These are phyloP conservation scores for Heteromurus nitidus DNA, from an alignment of 2,888 invertebrate genomes.

Conservation along the genomic window DNA sequence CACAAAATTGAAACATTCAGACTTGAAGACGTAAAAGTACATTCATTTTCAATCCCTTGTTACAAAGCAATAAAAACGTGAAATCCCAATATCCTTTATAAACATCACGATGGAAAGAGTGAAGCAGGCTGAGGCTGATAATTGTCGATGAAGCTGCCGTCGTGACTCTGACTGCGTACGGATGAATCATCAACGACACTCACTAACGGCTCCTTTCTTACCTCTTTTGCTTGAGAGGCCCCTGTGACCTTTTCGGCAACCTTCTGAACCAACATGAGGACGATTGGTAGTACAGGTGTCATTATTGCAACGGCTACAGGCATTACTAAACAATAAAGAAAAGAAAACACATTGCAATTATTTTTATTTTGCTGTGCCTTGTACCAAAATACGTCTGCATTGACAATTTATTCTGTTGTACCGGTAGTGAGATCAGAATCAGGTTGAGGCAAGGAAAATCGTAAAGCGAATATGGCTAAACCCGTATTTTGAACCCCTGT, in stretches of 20 bases:
- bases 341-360: background rate
- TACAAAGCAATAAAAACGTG: no score
- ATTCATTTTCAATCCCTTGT: no score
- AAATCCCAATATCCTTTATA: no score
- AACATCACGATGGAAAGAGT: conserved; percentile 16
- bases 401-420: conserved; percentile 74
- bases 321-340: conserved; percentile 80
- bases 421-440: conserved; percentile 91
- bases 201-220: conserved; percentile 29
- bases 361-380: no score
- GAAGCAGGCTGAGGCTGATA: background rate
- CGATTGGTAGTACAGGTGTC: conserved; percentile 90
- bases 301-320: conserved; percentile 94
- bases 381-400: conserved; percentile 46
- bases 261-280: conserved; percentile 74
- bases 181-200: conserved; percentile 12
- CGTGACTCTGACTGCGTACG: background rate
- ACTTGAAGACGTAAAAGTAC: no score
- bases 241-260: background rate
- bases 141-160: conserved; percentile 8
- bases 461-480: conserved; percentile 89
- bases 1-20: no score
- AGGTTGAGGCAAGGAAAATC: conserved; percentile 88
- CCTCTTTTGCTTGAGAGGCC: conserved; percentile 10
- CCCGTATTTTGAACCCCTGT: conserved; percentile 96